Evolutionary conservation across 2,113 vertebrate genomes (phyloP).

Genomic region (Mesitornis unicolor): DNA sequence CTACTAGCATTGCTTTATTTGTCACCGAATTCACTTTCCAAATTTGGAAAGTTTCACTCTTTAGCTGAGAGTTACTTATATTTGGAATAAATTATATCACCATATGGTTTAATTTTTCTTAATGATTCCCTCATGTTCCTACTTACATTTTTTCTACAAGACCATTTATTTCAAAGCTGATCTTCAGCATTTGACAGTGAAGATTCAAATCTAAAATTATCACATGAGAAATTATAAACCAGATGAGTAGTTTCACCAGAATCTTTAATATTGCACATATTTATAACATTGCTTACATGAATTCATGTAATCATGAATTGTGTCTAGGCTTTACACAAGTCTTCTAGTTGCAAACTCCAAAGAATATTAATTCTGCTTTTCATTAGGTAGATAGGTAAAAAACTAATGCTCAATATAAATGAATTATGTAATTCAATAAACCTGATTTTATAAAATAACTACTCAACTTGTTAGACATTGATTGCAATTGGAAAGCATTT

Average conservation of each 20-base stretch:
- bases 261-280: neutral
- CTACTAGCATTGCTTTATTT: neutral
- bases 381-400: neutral
- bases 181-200: neutral
- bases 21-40: neutral
- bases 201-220: neutral
- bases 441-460: neutral
- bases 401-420: neutral
- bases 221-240: neutral
- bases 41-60: neutral
- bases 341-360: neutral
- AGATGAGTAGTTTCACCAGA: neutral
- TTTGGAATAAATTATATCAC: neutral
- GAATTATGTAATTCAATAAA: neutral
- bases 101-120: slow-evolving; percentile 2
- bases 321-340: neutral
- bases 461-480: neutral
- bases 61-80: neutral
- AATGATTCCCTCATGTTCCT: neutral
- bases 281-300: neutral
- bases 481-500: neutral
- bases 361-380: neutral
- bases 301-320: neutral
- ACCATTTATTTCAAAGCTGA: neutral
- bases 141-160: neutral